Conservation (phyloP, 2,888 invertebrate species). For the Cybosia mesomella region DNA sequence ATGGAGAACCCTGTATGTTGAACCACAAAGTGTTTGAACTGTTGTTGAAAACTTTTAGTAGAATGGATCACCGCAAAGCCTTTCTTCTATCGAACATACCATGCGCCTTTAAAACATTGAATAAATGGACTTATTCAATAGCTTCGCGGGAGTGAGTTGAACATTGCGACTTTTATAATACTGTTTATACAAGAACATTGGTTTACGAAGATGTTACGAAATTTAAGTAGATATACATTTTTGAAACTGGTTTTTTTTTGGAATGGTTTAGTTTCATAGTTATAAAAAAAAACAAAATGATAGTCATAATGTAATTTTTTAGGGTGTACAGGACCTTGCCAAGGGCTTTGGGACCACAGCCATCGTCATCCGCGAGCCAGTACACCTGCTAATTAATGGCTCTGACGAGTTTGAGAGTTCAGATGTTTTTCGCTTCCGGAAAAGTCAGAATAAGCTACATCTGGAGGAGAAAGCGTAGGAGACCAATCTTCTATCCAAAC, state of each 20-base stretch:
- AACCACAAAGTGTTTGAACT: conserved; percentile 84
- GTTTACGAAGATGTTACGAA: not conserved
- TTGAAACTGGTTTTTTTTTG: not conserved
- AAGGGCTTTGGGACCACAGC: no score
- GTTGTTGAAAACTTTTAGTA: conserved; percentile 85
- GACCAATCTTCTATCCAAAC: no score
- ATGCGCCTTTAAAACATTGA: conserved; percentile 74
- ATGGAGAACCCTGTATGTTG: conserved; percentile 81
- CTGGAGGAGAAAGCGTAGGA: no score
- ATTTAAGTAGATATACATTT: not conserved
- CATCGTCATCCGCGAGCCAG: no score
- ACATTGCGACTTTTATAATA: conserved; percentile 52
- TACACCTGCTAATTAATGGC: no score
- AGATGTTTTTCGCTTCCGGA: no score
- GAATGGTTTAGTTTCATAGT: not conserved
- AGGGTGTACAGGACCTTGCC: no score
- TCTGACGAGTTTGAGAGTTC: no score
- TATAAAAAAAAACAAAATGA: no score
- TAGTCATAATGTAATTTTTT: no score
- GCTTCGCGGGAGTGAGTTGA: conserved; percentile 55
- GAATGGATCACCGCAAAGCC: conserved; percentile 70
- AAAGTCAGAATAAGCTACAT: no score
- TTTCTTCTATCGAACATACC: conserved; percentile 70
- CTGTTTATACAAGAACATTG: conserved; percentile 33
- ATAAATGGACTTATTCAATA: conserved; percentile 69